These are phyloP conservation scores for Rattus norvegicus DNA, from an alignment of 2,113 vertebrate species.

Conservation along the genomic window GRCr8 NC_086039.1:82771501-82772000, in stretches of 20 bases:
- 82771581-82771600: background rate
- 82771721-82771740: background rate
- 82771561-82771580: background rate
- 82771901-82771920: background rate
- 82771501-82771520: background rate
- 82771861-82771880: background rate
- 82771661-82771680: background rate
- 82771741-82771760: background rate
- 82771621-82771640: background rate
- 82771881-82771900: background rate
- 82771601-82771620: background rate
- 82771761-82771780: background rate
- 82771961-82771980: no score
- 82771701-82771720: background rate
- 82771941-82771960: background rate
- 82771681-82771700: no score
- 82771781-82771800: background rate
- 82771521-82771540: background rate
- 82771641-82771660: background rate
- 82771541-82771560: background rate
- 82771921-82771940: background rate
- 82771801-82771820: no score
- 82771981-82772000: no score
- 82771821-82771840: no score
- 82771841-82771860: no score